phyloP scores from a whole-genome alignment of 2,888 invertebrate species.

The Apotomis betuletana region DNA sequence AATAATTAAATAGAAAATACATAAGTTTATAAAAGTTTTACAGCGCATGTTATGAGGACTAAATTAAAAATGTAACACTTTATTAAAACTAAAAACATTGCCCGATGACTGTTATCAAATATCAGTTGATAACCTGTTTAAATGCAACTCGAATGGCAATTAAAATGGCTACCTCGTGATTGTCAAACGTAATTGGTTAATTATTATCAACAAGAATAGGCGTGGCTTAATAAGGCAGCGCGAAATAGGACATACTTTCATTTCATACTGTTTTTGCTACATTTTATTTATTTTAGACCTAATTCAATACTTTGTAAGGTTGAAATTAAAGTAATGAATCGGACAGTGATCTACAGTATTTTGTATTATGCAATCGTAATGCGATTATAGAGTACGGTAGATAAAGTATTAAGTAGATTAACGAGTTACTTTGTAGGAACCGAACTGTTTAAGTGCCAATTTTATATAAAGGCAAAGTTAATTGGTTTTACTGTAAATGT shows the following conservation, averaged over 20 bases:
- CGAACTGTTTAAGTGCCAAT: constrained; percentile 9
- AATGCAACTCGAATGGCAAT: constrained; percentile 71
- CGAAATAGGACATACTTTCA: constrained; percentile 39
- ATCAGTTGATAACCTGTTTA: constrained; percentile 54
- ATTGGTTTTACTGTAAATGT: not conserved
- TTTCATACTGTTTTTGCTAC: constrained; percentile 36
- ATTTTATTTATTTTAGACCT: not conserved
- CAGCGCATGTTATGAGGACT: not conserved
- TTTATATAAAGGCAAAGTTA: not conserved
- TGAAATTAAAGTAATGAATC: not conserved
- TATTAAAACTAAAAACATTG: constrained; percentile 15
- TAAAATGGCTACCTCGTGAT: constrained; percentile 76
- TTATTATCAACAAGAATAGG: constrained; percentile 75
- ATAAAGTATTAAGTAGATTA: constrained; percentile 12
- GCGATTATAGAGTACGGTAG: constrained; percentile 23
- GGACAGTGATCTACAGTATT: constrained; percentile 18
- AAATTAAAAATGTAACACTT: not conserved
- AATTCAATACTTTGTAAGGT: not conserved
- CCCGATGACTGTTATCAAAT: constrained; percentile 48
- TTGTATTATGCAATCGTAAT: constrained; percentile 22
- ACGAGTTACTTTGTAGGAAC: constrained; percentile 9
- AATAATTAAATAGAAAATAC: too few relatives aligned
- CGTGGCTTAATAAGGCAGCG: constrained; percentile 55
- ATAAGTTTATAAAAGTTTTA: too few relatives aligned
- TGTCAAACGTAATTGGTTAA: constrained; percentile 82